Evolutionary conservation across 2,888 invertebrate genomes (phyloP).

Genomic region (Polyommatus iphigenia): DNA sequence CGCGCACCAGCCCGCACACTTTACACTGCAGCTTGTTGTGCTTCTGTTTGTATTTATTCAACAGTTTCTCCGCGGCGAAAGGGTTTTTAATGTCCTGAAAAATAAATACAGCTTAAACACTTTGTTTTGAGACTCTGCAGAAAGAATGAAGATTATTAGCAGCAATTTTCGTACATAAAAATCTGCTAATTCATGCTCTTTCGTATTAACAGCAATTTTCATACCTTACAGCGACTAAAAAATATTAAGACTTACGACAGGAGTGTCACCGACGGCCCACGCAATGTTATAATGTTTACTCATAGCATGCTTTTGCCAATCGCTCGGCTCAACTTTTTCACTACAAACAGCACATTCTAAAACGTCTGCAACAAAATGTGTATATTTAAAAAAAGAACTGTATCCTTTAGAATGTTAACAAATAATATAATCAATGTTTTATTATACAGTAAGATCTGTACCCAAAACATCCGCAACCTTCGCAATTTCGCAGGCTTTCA

Average conservation of each 20-base stretch:
- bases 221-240: background rate
- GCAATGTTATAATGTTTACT: conserved; percentile 60
- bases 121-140: too few species aligned
- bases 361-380: conserved; percentile 35
- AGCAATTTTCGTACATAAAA: too few species aligned
- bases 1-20: conserved; percentile 72
- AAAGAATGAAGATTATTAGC: too few species aligned
- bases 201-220: background rate
- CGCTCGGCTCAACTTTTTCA: conserved; percentile 44
- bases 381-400: background rate
- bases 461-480: background rate
- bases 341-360: conserved; percentile 55
- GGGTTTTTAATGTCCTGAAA: conserved; percentile 75
- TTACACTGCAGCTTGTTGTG: conserved; percentile 75
- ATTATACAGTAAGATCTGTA: conserved; percentile 21
- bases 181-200: too few species aligned
- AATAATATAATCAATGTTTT: background rate
- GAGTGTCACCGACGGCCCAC: conserved; percentile 56
- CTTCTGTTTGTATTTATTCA: conserved; percentile 63
- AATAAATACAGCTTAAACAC: background rate
- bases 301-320: conserved; percentile 57
- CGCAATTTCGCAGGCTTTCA: conserved; percentile 36
- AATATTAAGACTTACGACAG: conserved; percentile 53
- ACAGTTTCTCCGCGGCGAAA: conserved; percentile 63
- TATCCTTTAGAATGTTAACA: background rate